Evolutionary conservation across 1,140 invertebrate species (phyloP), one percentile per base, ranked within the genome.

Genomic region (Cydia fagiglandana): DNA sequence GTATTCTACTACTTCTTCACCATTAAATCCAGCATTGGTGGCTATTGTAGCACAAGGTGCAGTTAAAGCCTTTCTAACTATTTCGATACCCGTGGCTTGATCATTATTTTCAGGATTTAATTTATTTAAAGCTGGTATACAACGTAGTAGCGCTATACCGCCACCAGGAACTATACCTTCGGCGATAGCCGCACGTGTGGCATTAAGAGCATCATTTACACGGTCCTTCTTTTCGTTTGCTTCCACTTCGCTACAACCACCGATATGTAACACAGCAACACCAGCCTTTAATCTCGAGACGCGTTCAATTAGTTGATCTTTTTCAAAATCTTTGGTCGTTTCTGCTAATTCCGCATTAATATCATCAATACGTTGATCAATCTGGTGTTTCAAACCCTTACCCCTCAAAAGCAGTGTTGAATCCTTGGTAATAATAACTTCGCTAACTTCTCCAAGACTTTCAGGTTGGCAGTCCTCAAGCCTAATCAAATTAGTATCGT

Each of bases 391-490:
- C 5, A 95, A 88, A 30, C 96, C 96, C 81, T 94, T 94, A 13
- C 96, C 96, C 92, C 78, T 80, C 4, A 86, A 53, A 70, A 86
- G 80, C 10, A 86, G 13, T 12, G 83, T 84, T 12, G 80, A 81
- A 77, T 99, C 99, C 93, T 99, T 99, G 24, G 99, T 99, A 77
- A 99, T 97, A 3, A 96, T 94, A 56, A 99, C 96, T 94, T 99
- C 99, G 28, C 97, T 98, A 77, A 99, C 96, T 91, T 97, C 94
- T 7, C 98, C 98, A 79, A 99, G 94, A 92, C 99, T 96, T 77
- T 95, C 93, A 75, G 90, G 93, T 90, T 98, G 96, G 20, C 99
- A 95, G 88, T 99, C 98, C 94, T 99, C 99, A n/a, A 99, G 86
- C 93, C 99, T 99, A 4, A 98, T 94, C 73, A 99, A 94, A 90